These are phyloP conservation scores for Eospalax fontanierii DNA, from an alignment of 2,797 vertebrate species.

Conservation along the genomic window DNA sequence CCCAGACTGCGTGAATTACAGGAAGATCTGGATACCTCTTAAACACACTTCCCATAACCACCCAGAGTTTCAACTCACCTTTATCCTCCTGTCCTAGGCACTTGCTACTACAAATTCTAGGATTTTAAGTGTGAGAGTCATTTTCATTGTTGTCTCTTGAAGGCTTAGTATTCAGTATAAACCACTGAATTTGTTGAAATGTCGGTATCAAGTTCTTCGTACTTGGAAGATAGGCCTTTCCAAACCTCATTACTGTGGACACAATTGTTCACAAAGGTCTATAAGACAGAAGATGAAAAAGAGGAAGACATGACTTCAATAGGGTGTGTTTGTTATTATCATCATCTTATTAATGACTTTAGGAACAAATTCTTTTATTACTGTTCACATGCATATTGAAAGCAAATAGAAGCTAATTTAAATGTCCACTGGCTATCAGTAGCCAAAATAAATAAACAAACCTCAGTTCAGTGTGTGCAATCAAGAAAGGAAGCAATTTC, in stretches of 20 bases:
- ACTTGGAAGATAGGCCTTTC: neutral
- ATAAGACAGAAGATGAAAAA: neutral
- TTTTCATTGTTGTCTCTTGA: neutral
- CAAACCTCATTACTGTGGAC: too few relatives aligned
- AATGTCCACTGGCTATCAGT: neutral
- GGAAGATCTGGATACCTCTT: neutral
- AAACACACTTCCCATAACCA: neutral
- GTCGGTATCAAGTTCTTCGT: neutral
- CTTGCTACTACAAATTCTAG: neutral
- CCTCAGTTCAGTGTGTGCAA: neutral
- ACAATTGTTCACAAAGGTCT: neutral
- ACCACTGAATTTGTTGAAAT: neutral
- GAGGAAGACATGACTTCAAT: neutral
- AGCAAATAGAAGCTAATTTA: neutral
- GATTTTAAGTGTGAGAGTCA: too few relatives aligned
- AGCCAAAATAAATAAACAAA: constrained; percentile 19
- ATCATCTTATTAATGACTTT: too few relatives aligned
- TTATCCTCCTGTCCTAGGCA: neutral
- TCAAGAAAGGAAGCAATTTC: constrained; percentile 43
- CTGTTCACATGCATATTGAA: neutral
- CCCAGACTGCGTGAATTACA: too few relatives aligned
- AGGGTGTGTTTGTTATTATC: neutral
- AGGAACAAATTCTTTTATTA: neutral
- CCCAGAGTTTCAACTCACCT: neutral
- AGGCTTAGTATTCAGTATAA: neutral